phyloP scores from a whole-genome alignment of 2,888 invertebrate species.

The Pheosia tremula region DNA sequence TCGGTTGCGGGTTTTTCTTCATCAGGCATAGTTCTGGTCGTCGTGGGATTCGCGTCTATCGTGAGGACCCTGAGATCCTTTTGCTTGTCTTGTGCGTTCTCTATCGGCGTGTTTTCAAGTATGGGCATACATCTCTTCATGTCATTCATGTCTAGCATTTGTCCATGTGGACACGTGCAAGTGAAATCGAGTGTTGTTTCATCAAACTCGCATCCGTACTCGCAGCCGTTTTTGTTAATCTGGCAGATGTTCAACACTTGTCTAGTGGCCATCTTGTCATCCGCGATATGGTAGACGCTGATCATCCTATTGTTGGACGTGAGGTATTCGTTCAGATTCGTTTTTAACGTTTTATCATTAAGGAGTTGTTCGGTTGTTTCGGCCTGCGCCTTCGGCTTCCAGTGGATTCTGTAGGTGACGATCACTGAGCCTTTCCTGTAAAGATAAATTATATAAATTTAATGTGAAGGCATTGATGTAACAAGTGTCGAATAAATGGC shows the following conservation, averaged over 20 bases:
- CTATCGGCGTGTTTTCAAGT: conserved; percentile 48
- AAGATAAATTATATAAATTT: conserved; percentile 13
- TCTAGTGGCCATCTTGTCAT: conserved; percentile 63
- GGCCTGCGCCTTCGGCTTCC: conserved; percentile 82
- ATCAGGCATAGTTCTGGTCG: conserved; percentile 49
- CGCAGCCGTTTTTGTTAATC: conserved; percentile 86
- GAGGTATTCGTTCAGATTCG: conserved; percentile 79
- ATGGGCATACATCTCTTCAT: conserved; percentile 74
- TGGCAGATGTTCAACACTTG: conserved; percentile 87
- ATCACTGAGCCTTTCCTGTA: conserved; percentile 87
- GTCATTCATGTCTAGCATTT: conserved; percentile 65
- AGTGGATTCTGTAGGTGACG: conserved; percentile 87
- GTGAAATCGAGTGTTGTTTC: conserved; percentile 85
- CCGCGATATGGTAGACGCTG: conserved; percentile 78
- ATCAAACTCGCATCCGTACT: conserved; percentile 88
- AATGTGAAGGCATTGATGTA: background rate
- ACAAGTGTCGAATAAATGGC: too few relatives aligned
- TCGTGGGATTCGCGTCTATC: conserved; percentile 49
- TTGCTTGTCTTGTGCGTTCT: conserved; percentile 33
- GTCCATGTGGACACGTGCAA: conserved; percentile 86
- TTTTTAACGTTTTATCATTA: conserved; percentile 71
- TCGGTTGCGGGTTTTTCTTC: conserved; percentile 54
- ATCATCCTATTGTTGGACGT: conserved; percentile 80
- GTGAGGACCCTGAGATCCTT: conserved; percentile 47
- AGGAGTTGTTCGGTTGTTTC: conserved; percentile 78